Evolutionary conservation across 2,888 invertebrate genomes (phyloP), one percentile per base, ranked within the genome.

Genomic region (Peribatodes rhomboidaria): DNA sequence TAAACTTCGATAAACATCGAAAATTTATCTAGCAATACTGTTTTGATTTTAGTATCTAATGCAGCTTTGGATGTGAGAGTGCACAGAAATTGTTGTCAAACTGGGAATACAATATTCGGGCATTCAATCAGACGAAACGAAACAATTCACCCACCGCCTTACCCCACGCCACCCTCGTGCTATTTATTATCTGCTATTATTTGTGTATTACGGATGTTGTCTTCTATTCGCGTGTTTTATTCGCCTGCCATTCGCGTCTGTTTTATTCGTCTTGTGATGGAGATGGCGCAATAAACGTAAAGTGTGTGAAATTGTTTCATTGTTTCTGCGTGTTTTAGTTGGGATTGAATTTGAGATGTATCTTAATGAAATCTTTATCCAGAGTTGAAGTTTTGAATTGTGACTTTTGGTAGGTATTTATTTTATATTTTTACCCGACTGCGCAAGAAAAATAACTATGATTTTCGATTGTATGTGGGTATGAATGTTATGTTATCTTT

Each of bases 81-180:
- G 49, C 55, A 9, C 65, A 47, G 52, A 58, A 73, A 74, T 69
- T 73, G 73, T 78, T 79, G 73, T 71, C 73, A 75, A 75, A 80
- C 78, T 78, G 57, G 20, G 59, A 75, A 74, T 79, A 84, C 80
- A 83, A 83, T 82, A 82, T 81, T 80, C 76, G 74, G 70, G 70
- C 66, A 77, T 79, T 79, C 82, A 80, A 83, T 83, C 79, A 77
- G 72, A 79, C 75, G 72, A 79, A 79, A 79, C 77, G 79, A 79
- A 82, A 80, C 81, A 78, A 74, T 78, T 65, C 42, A 18, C 47
- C 61, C 53, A 50, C 9, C 22, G 14, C 47, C 14, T 22, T 31
- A 7, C 50, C 52, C 6, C 35, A 1, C 53, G n/a, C 57, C 47
- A 7, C 31, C 47, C 33, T 10, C 22, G 44, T 41, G 58, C 65